Evolutionary conservation across 2,113 vertebrate species (phyloP).

Genomic region (Peromyscus leucopus): DNA sequence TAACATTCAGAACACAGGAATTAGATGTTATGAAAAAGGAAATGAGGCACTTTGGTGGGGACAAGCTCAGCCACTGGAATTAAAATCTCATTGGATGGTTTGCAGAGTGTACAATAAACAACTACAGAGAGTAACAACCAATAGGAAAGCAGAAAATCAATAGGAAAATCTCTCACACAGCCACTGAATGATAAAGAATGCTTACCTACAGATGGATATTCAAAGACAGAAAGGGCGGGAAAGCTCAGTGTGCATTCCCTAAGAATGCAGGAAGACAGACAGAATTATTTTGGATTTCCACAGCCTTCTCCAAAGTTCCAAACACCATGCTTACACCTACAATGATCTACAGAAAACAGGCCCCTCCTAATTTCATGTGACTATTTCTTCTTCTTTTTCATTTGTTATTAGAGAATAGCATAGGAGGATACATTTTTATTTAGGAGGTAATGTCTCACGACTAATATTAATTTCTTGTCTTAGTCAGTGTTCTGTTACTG

Average conservation of each 20-base stretch:
- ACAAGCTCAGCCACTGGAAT: background rate
- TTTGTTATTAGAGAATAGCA: background rate
- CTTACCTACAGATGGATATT: background rate
- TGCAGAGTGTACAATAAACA: background rate
- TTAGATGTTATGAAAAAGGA: background rate
- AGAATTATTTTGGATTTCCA: background rate
- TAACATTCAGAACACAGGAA: background rate
- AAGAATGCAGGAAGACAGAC: background rate
- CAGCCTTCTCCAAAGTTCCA: background rate
- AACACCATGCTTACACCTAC: background rate
- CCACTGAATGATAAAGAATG: background rate
- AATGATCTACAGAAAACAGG: background rate
- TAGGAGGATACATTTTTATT: slow-evolving; percentile 31
- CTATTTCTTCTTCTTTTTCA: background rate
- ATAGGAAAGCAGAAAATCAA: background rate
- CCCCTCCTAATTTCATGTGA: background rate
- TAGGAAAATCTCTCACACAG: background rate
- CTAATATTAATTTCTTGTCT: background rate
- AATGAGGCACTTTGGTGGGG: background rate
- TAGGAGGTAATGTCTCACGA: slow-evolving; percentile 27
- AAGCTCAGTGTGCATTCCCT: background rate
- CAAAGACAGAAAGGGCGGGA: background rate
- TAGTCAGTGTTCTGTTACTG: background rate
- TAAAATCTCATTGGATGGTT: background rate
- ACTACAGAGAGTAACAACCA: background rate